phyloP scores from a whole-genome alignment of 2,888 invertebrate species.

The Drosophila bunnanda region DNA sequence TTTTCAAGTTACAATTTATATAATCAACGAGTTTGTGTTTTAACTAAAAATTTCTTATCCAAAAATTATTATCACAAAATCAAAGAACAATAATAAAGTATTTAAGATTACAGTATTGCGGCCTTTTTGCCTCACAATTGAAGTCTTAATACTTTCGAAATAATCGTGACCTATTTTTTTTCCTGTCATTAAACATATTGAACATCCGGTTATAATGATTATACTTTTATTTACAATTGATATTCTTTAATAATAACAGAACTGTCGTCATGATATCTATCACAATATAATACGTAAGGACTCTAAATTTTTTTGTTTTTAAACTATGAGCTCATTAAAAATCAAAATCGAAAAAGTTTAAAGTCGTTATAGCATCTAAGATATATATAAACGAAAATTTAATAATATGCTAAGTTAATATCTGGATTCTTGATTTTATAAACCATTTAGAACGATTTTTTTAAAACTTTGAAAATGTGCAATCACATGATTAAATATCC shows the following conservation, averaged over 20 bases:
- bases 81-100: neutral
- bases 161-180: neutral
- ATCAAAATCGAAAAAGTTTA: neutral
- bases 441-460: neutral
- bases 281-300: no score
- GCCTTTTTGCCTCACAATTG: neutral
- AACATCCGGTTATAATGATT: fast-evolving
- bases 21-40: no score
- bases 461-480: neutral
- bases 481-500: neutral
- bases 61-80: neutral
- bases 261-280: no score
- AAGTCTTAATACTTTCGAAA: no score
- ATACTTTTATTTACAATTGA: neutral
- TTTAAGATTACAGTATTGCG: neutral
- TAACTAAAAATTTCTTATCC: no score
- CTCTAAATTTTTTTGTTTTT: neutral
- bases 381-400: neutral
- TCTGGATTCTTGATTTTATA: neutral
- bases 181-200: neutral
- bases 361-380: neutral
- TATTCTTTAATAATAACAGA: neutral
- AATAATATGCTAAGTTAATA: fast-evolving
- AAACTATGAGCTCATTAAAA: neutral
- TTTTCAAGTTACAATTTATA: no score